Conservation (phyloP, 1,140 invertebrate genomes). For the Cherax quadricarinatus region DNA sequence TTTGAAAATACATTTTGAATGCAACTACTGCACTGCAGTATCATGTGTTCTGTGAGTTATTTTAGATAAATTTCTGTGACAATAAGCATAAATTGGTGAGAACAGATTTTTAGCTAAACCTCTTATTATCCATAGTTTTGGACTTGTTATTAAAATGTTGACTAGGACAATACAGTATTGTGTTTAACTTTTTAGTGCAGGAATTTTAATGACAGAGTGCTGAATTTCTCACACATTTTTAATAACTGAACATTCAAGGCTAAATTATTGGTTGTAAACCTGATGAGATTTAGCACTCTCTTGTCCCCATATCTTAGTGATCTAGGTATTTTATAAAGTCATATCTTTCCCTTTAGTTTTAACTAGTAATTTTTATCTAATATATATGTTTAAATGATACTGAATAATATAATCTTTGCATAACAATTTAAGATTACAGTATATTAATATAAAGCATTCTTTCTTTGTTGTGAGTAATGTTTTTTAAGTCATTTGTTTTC, state of each 20-base stretch:
- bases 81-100: background rate
- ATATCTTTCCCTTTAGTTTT: background rate
- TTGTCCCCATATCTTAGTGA: background rate
- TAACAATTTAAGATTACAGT: background rate
- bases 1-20: background rate
- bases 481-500: background rate
- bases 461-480: background rate
- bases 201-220: background rate
- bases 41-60: background rate
- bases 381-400: background rate
- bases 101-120: background rate
- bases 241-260: background rate
- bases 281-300: background rate
- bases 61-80: background rate
- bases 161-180: background rate
- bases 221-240: background rate
- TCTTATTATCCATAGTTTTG: background rate
- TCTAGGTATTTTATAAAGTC: background rate
- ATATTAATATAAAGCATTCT: background rate
- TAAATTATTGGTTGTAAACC: background rate
- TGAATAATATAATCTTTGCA: conserved; percentile 2
- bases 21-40: background rate
- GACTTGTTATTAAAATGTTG: background rate
- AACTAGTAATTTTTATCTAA: background rate
- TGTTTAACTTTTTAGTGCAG: background rate